A percentile compares a stretch with the other conserved stretches of the same genome.
Conservation (phyloP, 2,113 vertebrate genomes). For the Nycticorax nycticorax region DNA sequence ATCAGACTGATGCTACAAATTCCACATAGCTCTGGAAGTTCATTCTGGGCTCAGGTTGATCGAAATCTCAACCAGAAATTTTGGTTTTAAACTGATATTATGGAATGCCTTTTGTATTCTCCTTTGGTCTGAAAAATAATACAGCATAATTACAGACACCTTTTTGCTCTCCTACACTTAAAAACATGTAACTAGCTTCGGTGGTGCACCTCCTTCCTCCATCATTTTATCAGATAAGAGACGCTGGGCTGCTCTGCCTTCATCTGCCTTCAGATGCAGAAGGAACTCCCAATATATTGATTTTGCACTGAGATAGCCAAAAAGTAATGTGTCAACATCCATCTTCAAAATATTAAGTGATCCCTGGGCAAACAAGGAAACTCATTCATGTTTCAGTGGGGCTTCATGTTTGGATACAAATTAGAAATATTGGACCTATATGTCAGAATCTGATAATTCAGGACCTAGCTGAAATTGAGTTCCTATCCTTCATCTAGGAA, state of each 20-base stretch:
- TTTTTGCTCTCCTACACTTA: background rate
- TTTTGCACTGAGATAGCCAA: background rate
- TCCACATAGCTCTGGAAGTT: background rate
- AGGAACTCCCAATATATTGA: background rate
- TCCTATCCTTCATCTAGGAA: background rate
- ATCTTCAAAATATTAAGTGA: background rate
- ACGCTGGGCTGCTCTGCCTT: background rate
- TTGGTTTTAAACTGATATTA: background rate
- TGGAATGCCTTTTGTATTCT: background rate
- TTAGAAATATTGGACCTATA: background rate
- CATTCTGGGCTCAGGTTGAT: background rate
- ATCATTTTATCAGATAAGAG: background rate
- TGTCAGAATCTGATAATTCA: background rate
- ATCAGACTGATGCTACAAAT: background rate
- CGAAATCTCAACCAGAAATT: background rate
- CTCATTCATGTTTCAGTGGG: background rate
- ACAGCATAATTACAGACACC: background rate
- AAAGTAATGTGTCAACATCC: background rate
- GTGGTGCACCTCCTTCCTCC: background rate
- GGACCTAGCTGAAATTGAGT: background rate
- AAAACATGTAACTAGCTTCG: background rate
- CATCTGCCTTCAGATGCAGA: background rate
- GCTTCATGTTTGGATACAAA: background rate
- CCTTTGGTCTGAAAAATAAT: background rate
- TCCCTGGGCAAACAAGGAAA: background rate